These are phyloP conservation scores for Aphodius sticticus DNA, from an alignment of 2,888 invertebrate species.

Conservation along the genomic window DNA sequence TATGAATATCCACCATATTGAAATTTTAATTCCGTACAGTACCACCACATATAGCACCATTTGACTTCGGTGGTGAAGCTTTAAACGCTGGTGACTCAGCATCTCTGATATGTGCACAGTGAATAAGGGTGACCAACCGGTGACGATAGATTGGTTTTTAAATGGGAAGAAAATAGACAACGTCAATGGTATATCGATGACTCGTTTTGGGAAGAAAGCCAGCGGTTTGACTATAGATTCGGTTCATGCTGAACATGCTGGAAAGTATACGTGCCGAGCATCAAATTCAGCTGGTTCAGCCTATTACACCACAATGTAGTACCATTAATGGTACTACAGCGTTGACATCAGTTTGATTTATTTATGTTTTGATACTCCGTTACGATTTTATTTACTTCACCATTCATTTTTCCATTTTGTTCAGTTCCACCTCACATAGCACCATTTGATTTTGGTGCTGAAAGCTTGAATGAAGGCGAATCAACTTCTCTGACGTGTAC, in stretches of 20 bases:
- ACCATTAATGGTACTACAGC: slow-evolving; percentile 74
- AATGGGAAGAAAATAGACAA: slow-evolving; percentile 69
- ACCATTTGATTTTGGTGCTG: slow-evolving; percentile 67
- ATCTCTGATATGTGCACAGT: slow-evolving; percentile 73
- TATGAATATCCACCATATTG: too few relatives aligned
- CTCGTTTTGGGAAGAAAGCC: slow-evolving; percentile 69
- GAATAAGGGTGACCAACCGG: slow-evolving; percentile 66
- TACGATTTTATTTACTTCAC: slow-evolving; percentile 24
- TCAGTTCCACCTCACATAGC: slow-evolving; percentile 64
- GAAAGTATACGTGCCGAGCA: slow-evolving; percentile 76
- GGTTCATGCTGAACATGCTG: slow-evolving; percentile 72
- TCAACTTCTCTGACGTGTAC: slow-evolving; percentile 74
- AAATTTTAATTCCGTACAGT: neutral
- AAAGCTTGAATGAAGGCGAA: slow-evolving; percentile 70
- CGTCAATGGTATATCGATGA: slow-evolving; percentile 65
- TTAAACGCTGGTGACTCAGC: slow-evolving; percentile 67
- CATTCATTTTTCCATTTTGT: slow-evolving; percentile 22
- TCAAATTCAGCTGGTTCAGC: slow-evolving; percentile 71
- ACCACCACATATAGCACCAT: slow-evolving; percentile 53
- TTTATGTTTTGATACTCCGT: neutral
- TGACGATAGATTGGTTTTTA: slow-evolving; percentile 60
- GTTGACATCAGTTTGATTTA: neutral
- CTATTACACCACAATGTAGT: slow-evolving; percentile 62
- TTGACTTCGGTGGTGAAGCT: slow-evolving; percentile 65
- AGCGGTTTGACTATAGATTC: slow-evolving; percentile 67